phyloP scores from a whole-genome alignment of 1,140 invertebrate genomes.

The Drosophila elegans region DNA sequence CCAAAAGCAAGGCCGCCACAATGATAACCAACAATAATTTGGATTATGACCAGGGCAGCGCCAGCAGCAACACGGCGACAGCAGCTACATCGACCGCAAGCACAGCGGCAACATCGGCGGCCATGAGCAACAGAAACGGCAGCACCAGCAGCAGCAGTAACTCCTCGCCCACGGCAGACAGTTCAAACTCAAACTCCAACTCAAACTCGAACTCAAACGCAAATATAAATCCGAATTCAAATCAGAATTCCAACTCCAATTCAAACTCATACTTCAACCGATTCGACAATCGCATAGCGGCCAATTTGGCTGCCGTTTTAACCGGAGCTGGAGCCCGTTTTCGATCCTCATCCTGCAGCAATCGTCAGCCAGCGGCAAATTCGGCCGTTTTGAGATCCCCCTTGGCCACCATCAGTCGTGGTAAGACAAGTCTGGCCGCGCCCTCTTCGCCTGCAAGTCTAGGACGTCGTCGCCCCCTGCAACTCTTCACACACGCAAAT shows the following conservation, averaged over 20 bases:
- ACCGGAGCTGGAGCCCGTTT: slow-evolving; percentile 71
- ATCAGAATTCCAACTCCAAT: slow-evolving; percentile 46
- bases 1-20: slow-evolving; percentile 64
- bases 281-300: slow-evolving; percentile 79
- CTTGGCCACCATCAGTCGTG: slow-evolving; percentile 24
- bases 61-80: slow-evolving; percentile 18
- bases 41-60: slow-evolving; percentile 76
- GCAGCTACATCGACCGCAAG: slow-evolving; percentile 7
- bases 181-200: slow-evolving; percentile 5
- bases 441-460: slow-evolving; percentile 58
- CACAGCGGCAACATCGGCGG: slow-evolving; percentile 34
- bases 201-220: slow-evolving; percentile 39
- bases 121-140: slow-evolving; percentile 55
- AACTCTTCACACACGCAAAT: slow-evolving; percentile 75
- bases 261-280: slow-evolving; percentile 73
- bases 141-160: slow-evolving; percentile 77
- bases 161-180: slow-evolving; percentile 70
- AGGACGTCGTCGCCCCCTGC: slow-evolving; percentile 70
- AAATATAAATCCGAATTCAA: slow-evolving; percentile 29
- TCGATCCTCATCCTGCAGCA: slow-evolving; percentile 72
- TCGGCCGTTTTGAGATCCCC: slow-evolving; percentile 19
- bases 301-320: slow-evolving; percentile 76
- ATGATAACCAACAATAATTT: slow-evolving; percentile 85
- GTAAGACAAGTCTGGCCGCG: slow-evolving; percentile 43
- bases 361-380: slow-evolving; percentile 38